phyloP scores from a whole-genome alignment of 2,797 vertebrate species.

The Avahi laniger region DNA sequence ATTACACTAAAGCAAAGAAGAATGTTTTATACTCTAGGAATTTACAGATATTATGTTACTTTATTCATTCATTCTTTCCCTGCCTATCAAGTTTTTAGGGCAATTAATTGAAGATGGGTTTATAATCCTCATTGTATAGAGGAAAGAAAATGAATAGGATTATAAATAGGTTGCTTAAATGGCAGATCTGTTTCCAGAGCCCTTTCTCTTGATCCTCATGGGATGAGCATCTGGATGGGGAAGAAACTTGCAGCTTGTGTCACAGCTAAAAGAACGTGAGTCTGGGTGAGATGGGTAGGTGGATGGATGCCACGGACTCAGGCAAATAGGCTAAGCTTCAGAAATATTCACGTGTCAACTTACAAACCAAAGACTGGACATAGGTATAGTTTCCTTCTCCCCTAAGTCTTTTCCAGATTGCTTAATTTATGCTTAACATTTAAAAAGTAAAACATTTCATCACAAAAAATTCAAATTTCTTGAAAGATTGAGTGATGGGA shows the following conservation, averaged over 20 bases:
- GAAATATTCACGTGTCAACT: not conserved
- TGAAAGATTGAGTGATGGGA: not conserved
- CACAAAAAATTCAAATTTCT: not conserved
- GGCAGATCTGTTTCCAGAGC: not conserved
- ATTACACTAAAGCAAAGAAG: not conserved
- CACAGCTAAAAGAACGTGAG: not conserved
- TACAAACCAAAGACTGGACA: not conserved
- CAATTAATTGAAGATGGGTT: not conserved
- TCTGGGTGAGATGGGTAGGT: not conserved
- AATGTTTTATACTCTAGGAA: not conserved
- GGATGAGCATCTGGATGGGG: not conserved
- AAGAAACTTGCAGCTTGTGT: not conserved
- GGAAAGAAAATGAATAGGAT: not conserved
- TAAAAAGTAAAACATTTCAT: not conserved
- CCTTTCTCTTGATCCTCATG: not conserved
- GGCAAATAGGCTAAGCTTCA: not conserved
- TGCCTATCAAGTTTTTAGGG: not conserved
- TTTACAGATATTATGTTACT: not conserved
- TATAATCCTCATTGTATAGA: not conserved
- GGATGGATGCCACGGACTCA: not conserved
- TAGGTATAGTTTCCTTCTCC: not conserved
- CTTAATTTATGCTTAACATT: not conserved
- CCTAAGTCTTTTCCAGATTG: not conserved
- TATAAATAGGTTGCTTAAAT: not conserved
- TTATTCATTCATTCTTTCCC: not conserved